Evolutionary conservation across 1,140 invertebrate genomes (phyloP).

Genomic region (Aphelinus certus): DNA sequence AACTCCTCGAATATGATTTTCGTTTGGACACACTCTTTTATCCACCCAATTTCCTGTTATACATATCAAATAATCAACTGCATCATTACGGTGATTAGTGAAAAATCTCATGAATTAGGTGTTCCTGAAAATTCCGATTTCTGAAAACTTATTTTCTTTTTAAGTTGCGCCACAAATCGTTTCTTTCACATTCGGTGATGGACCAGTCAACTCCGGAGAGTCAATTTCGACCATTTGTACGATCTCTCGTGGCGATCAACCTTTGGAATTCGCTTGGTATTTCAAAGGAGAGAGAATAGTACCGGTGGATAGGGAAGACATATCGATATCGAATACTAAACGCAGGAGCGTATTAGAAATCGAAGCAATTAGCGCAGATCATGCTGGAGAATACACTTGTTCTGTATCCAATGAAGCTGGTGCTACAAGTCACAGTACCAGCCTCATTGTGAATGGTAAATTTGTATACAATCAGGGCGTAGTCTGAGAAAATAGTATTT

Average conservation of each 20-base stretch:
- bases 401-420: conserved; percentile 74
- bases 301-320: conserved; percentile 56
- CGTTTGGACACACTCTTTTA: too few species aligned
- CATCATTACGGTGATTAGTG: too few species aligned
- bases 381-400: conserved; percentile 81
- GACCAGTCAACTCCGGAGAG: conserved; percentile 78
- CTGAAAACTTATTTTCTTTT: too few species aligned
- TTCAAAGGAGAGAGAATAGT: conserved; percentile 71
- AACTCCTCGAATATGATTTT: too few species aligned
- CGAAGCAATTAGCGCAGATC: conserved; percentile 73
- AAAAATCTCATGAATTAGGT: too few species aligned
- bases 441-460: conserved; percentile 51
- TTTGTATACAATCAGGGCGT: conserved; percentile 61
- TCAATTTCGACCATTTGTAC: conserved; percentile 81
- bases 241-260: conserved; percentile 77
- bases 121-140: too few species aligned
- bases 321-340: conserved; percentile 60
- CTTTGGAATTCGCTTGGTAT: conserved; percentile 77
- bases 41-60: too few species aligned
- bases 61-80: too few species aligned
- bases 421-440: conserved; percentile 70
- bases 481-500: too few species aligned
- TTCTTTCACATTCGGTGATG: conserved; percentile 73
- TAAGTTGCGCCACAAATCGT: conserved; percentile 78
- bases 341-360: conserved; percentile 75